phyloP scores from a whole-genome alignment of 1,140 invertebrate species.

The Drosophila pandora region DNA sequence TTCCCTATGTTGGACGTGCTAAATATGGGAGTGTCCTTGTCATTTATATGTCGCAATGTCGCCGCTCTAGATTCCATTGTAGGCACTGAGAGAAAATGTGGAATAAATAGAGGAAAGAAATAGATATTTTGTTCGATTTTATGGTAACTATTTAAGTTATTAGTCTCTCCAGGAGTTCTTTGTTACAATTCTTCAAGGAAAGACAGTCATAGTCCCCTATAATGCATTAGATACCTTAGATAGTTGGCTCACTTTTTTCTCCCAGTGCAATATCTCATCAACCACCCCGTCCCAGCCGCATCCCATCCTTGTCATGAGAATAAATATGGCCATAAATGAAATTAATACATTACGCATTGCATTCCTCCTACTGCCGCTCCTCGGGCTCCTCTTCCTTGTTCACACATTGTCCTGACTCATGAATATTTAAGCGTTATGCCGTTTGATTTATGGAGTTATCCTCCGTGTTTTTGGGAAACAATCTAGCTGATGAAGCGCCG shows the following conservation, averaged over 20 bases:
- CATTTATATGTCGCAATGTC: conserved; percentile 82
- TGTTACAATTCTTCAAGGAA: not conserved
- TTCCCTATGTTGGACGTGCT: conserved; percentile 67
- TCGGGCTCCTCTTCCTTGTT: conserved; percentile 41
- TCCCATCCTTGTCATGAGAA: conserved; percentile 54
- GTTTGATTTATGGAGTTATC: conserved; percentile 67
- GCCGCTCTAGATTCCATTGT: conserved; percentile 44
- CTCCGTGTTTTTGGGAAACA: conserved; percentile 21
- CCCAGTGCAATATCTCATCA: conserved; percentile 13
- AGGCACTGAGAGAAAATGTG: conserved; percentile 9
- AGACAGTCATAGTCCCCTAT: too few relatives aligned
- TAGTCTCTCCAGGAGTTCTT: not conserved
- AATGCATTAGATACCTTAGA: too few relatives aligned
- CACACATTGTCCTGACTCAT: conserved; percentile 73
- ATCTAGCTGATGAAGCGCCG: conserved; percentile 41
- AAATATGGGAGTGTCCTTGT: conserved; percentile 84
- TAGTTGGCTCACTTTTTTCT: conserved; percentile 2
- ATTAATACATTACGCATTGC: conserved; percentile 75
- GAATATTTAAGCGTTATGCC: conserved; percentile 72
- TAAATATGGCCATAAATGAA: conserved; percentile 80
- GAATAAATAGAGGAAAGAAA: not conserved
- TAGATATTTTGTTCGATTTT: too few relatives aligned
- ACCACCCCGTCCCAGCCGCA: conserved; percentile 22
- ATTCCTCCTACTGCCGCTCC: conserved; percentile 21
- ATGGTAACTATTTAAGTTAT: too few relatives aligned